Percentiles rank a stretch among this genome's conserved stretches.
Conservation (phyloP, 64 coral and sea anemone species). For the Trachythela sp. region DNA sequence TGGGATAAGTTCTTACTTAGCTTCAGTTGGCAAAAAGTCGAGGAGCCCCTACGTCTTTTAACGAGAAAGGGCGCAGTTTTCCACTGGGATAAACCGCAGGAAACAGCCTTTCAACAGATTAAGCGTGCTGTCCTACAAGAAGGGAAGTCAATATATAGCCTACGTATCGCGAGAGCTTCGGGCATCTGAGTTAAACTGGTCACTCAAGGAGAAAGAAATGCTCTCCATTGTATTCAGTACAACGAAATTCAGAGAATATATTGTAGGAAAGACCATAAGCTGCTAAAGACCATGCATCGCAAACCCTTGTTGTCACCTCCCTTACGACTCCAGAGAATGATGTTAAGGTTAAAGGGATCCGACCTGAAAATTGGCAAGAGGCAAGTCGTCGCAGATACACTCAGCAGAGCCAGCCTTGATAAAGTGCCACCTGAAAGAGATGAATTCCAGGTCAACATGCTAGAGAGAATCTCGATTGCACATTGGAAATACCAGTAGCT, state of each 20-base stretch:
- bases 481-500: constrained; percentile 48
- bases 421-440: constrained; percentile 40
- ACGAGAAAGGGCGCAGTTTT: constrained; percentile 37
- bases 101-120: no score
- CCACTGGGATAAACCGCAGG: constrained; percentile 40
- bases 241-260: no score
- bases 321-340: no score
- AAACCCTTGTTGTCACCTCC: no score
- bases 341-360: no score
- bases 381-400: constrained; percentile 40
- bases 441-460: constrained; percentile 38
- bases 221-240: constrained; percentile 43
- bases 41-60: constrained; percentile 29
- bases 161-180: constrained; percentile 35
- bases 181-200: constrained; percentile 45
- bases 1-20: constrained; percentile 47
- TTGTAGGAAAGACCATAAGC: no score
- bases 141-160: constrained; percentile 29
- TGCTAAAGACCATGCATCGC: no score
- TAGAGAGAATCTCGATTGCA: constrained; percentile 46
- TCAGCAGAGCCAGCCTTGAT: constrained; percentile 49
- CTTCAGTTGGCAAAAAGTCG: constrained; percentile 25
- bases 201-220: constrained; percentile 53
- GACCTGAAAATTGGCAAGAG: no score
- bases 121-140: constrained; percentile 57